Conservation (phyloP, 2,113 vertebrate species). For the Leucopsar rothschildi region DNA sequence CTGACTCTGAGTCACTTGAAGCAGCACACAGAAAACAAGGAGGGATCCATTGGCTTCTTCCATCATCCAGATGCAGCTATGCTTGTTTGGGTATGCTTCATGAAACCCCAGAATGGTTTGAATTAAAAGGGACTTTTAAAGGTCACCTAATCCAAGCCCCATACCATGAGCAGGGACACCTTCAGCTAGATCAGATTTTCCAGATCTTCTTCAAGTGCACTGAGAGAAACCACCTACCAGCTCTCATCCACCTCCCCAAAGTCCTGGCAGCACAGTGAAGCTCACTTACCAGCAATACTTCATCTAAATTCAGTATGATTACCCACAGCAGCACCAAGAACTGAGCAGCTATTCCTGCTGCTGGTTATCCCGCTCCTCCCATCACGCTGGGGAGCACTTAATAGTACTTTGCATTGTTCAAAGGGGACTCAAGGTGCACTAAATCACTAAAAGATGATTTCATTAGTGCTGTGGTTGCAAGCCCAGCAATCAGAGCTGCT, state of each 20-base stretch:
- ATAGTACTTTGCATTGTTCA: not conserved
- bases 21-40: not conserved
- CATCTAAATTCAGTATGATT: not conserved
- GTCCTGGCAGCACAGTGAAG: fast-evolving
- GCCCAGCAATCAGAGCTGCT: not conserved
- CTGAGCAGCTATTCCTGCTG: not conserved
- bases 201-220: not conserved
- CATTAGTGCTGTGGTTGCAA: not conserved
- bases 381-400: not conserved
- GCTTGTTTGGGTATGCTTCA: not conserved
- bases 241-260: not conserved
- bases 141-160: not conserved
- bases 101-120: not conserved
- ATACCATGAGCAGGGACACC: not conserved
- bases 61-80: not conserved
- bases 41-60: not conserved
- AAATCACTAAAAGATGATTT: not conserved
- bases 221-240: not conserved
- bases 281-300: not conserved
- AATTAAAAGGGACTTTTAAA: not conserved
- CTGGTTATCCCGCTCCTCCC: not conserved
- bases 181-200: not conserved
- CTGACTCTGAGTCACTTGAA: not conserved
- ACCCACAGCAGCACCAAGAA: not conserved
- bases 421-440: not conserved